phyloP scores from a whole-genome alignment of 2,113 vertebrate species.

The Alethe diademata region DNA sequence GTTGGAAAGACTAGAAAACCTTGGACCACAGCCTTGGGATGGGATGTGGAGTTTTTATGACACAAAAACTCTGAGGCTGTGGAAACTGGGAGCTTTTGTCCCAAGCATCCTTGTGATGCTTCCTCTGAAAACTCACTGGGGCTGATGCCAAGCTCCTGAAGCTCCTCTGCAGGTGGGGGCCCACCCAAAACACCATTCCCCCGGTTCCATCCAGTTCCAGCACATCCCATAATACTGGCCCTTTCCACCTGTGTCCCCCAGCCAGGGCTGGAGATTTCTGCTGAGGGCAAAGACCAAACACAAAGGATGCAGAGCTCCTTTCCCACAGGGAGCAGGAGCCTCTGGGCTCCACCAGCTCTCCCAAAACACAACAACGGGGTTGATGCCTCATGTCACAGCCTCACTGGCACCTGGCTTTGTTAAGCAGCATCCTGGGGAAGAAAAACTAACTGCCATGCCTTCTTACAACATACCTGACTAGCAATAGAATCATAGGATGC shows the following conservation, averaged over 20 bases:
- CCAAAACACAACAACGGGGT: accelerated
- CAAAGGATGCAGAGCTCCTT: not conserved
- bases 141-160: not conserved
- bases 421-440: not conserved
- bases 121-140: not conserved
- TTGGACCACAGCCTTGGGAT: not conserved
- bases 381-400: not conserved
- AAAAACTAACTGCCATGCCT: not conserved
- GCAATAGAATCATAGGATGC: not conserved
- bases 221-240: not conserved
- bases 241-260: not conserved
- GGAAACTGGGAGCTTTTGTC: not conserved
- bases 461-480: not conserved
- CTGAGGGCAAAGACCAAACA: not conserved
- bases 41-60: not conserved
- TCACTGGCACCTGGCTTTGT: not conserved
- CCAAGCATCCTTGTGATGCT: accelerated
- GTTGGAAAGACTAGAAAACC: not conserved
- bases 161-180: accelerated
- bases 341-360: accelerated
- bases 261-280: not conserved
- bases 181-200: not conserved
- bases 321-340: not conserved
- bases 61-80: not conserved
- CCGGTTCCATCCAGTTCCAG: not conserved